Evolutionary conservation across 2,888 invertebrate genomes (phyloP), one percentile per base, ranked within the genome.

Genomic region (Latrodectus hesperus): DNA sequence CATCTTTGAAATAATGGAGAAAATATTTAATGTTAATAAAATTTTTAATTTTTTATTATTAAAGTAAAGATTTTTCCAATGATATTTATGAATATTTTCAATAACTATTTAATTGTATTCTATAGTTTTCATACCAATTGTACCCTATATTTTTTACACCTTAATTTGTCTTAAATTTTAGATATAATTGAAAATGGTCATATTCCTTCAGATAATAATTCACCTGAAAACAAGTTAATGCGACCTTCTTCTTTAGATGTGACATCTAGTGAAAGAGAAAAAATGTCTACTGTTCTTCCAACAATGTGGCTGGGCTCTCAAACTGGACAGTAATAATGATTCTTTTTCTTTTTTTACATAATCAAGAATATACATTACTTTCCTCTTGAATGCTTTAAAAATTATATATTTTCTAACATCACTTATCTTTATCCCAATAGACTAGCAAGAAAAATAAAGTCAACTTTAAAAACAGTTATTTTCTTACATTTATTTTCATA

Each of bases 241-340:
- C n/a, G 71, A 49, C 49, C 51, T 71, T 14, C 51, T 71, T 71
- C 71, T 51, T 71, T 51, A n/a, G 49, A 51, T 71, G 53, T 51
- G 73, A 67, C 38, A 12, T 52, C 64, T 26, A 67, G 67, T 53
- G 81, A 74, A 73, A 14, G 11, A 67, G 85, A 88, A 74, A 86
- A 78, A 72, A 96, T 97, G 95, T 96, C 96, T 76, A 98, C 98
- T 84, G 95, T 97, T 9, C 95, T 97, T 92, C 97, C 99, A 0
- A 99, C 99, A 16, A 98, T 99, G 96, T 99, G 99, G 99, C 94
- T 99, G 89, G 99, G 99, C 67, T 96, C 98, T 89, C 98, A 99
- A 93, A 97, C 96, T 92, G 99, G 99, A 88, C 93, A 93, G 93
- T 89, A 84, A 88, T 60, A 12, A 10, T 11, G 10, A 16, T 60